Conservation (phyloP, 2,113 vertebrate genomes). For the Tetrao urogallus region DNA sequence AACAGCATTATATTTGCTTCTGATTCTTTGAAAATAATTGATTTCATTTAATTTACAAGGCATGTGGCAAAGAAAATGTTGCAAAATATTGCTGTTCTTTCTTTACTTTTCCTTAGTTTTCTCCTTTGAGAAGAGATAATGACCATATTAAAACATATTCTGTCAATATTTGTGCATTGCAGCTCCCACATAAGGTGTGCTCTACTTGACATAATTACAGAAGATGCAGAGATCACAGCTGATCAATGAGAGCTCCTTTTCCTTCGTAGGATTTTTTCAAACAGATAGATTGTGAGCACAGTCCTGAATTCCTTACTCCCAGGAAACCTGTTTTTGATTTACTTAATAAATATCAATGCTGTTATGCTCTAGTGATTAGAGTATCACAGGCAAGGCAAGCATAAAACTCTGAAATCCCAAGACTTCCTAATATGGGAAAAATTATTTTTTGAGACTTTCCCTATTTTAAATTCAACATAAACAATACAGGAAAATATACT, state of each 20-base stretch:
- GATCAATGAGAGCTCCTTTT: not conserved
- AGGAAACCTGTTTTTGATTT: slow-evolving; percentile 3
- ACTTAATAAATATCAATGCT: not conserved
- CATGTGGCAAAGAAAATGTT: not conserved
- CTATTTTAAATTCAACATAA: slow-evolving; percentile 33
- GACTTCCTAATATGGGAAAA: slow-evolving; percentile 34
- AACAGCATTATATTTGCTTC: not conserved
- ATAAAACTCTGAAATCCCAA: not conserved
- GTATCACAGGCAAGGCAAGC: not conserved
- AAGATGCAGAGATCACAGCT: not conserved
- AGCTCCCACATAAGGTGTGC: not conserved
- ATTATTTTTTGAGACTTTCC: slow-evolving; percentile 22
- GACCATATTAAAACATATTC: not conserved
- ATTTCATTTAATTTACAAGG: not conserved
- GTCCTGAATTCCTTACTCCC: not conserved
- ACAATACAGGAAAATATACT: slow-evolving; percentile 32
- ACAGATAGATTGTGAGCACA: not conserved
- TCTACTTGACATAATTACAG: not conserved
- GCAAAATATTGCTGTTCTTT: not conserved
- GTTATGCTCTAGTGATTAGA: slow-evolving; percentile 13
- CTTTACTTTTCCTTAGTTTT: not conserved
- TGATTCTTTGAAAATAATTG: not conserved
- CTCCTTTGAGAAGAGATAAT: not conserved
- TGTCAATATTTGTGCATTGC: not conserved
- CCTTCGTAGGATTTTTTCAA: not conserved